Base-by-base conservation (phyloP, 1,140 invertebrate species). In the Rhopalosiphum padi region DNA sequence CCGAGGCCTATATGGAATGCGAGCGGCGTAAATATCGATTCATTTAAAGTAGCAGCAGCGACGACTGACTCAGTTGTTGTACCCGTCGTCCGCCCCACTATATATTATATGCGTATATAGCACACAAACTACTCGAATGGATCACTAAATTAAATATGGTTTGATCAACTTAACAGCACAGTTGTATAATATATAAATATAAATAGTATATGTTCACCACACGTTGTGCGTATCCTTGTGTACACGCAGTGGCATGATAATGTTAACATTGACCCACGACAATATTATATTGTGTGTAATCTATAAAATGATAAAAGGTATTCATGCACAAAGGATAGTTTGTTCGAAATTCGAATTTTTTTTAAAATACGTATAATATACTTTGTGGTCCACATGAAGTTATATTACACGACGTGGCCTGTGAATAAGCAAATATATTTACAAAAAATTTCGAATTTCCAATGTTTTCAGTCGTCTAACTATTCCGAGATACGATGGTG, bases 101-200 rank as follows among this genome's bases (percentile, higher is more conserved):
- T 25, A 85, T 25, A 85, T 41, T 68, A 43, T 41, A 68, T 91
- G 68, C 21, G 25, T 60, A 51, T 60, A 68, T 11, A n/a, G 60
- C n/a, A 77, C 60, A 77, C 60, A 77, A 77, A 21, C 37, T 23
- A 35, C 46, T 37, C 41, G 46, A 48, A 25, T 21, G 43, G 82
- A 92, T 92, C 48, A 53, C 82, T 55, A 93, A 93, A 93, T 86
- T 55, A 93, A 41, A 93, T 85, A 60, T 90, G 35, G 88, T 60
- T 82, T 82, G 60, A 82, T 91, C 68, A 82, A 91, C 60, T 82
- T 91, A 91, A 82, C 46, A 21, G 43, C 43, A 30, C 18, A 77
- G 25, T 91, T 91, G 46, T 91, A 35, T 51, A 35, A 46, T 86
- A 46, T 46, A 43, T 18, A 46, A n/a, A 77, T n/a, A 77, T 77